These are phyloP conservation scores for Microlaimidae sp. DNA, from an alignment of 2,888 invertebrate genomes.

Conservation along the genomic window DNA sequence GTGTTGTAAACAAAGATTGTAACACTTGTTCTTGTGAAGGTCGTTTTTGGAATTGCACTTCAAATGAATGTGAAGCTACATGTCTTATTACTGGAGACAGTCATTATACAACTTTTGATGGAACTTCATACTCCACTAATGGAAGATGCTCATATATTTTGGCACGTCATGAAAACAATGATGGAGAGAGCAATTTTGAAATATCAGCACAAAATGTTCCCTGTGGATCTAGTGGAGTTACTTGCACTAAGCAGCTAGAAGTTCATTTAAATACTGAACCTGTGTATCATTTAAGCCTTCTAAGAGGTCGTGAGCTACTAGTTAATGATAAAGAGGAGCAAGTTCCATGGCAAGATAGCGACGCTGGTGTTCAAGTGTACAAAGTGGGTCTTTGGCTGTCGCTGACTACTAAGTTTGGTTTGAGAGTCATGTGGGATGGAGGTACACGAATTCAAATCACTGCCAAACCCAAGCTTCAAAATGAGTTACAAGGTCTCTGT, in stretches of 20 bases:
- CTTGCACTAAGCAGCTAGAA: constrained; percentile 66
- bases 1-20: constrained; percentile 60
- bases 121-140: constrained; percentile 68
- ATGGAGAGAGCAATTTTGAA: too few relatives aligned
- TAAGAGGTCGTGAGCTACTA: constrained; percentile 2
- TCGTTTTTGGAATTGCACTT: constrained; percentile 63
- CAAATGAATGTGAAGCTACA: constrained; percentile 57
- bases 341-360: too few relatives aligned
- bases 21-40: constrained; percentile 62
- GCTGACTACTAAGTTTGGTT: constrained; percentile 55
- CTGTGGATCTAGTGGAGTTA: constrained; percentile 66
- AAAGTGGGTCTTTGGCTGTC: constrained; percentile 58
- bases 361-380: constrained; percentile 46
- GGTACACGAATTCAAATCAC: constrained; percentile 55
- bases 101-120: constrained; percentile 77
- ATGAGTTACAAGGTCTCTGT: constrained; percentile 58
- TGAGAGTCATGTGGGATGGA: constrained; percentile 74
- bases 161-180: constrained; percentile 3
- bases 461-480: constrained; percentile 10
- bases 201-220: constrained; percentile 65
- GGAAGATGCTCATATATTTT: constrained; percentile 59
- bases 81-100: constrained; percentile 73
- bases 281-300: constrained; percentile 1
- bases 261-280: constrained; percentile 36
- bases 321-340: constrained; percentile 1